These are phyloP conservation scores for Noturus placidus DNA, from an alignment of 2,113 vertebrate species.

Conservation along the genomic window DNA sequence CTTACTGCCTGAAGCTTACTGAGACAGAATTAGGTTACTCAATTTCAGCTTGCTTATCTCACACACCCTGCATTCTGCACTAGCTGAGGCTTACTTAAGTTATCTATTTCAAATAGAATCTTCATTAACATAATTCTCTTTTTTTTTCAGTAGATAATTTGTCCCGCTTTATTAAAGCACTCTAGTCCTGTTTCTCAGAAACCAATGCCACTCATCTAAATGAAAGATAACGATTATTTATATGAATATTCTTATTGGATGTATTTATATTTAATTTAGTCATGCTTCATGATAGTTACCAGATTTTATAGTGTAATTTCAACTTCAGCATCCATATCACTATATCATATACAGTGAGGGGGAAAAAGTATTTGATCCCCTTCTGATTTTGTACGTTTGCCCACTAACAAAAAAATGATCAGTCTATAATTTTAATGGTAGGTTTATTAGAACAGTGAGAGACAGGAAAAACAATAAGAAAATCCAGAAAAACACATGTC, in stretches of 20 bases:
- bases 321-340: background rate
- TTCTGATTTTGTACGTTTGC: too few species aligned
- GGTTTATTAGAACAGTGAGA: too few species aligned
- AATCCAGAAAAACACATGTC: too few species aligned
- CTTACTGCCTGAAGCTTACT: constrained; percentile 55
- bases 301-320: background rate
- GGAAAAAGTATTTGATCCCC: too few species aligned
- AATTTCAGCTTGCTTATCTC: constrained; percentile 23
- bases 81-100: constrained; percentile 19
- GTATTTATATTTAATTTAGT: background rate
- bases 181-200: background rate
- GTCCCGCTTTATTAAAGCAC: constrained; percentile 17
- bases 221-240: background rate
- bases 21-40: constrained; percentile 52
- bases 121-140: background rate
- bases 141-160: constrained; percentile 2
- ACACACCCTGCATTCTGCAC: constrained; percentile 10
- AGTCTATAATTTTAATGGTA: too few species aligned
- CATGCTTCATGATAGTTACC: background rate
- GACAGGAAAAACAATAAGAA: too few species aligned
- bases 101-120: background rate
- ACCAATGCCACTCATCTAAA: background rate
- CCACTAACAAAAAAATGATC: too few species aligned
- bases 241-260: background rate
- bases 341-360: too few species aligned